phyloP scores from a whole-genome alignment of 2,888 invertebrate species.

The Hemistola chrysoprasaria region DNA sequence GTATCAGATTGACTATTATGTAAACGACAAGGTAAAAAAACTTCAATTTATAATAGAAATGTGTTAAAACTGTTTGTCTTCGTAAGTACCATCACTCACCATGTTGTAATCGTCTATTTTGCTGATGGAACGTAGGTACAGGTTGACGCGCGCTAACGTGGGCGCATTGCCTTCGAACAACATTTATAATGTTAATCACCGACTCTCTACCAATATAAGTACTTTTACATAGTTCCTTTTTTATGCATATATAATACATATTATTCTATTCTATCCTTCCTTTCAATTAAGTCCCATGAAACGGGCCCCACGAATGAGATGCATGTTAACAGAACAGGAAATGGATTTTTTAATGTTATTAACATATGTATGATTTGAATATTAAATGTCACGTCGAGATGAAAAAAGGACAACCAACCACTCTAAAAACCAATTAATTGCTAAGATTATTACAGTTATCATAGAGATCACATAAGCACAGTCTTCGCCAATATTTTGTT shows the following conservation, averaged over 20 bases:
- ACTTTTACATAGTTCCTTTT: too few relatives aligned
- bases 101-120: slow-evolving; percentile 99
- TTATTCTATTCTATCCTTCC: too few relatives aligned
- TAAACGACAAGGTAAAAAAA: slow-evolving; percentile 27
- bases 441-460: slow-evolving; percentile 22
- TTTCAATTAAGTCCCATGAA: slow-evolving; percentile 13
- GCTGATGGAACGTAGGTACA: slow-evolving; percentile 98
- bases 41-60: slow-evolving; percentile 70
- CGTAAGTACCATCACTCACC: slow-evolving; percentile 88
- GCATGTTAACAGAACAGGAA: slow-evolving; percentile 60
- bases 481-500: too few relatives aligned
- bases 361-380: too few relatives aligned
- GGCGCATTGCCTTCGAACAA: slow-evolving; percentile 88
- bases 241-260: too few relatives aligned
- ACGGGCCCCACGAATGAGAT: slow-evolving; percentile 46
- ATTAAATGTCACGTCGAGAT: slow-evolving; percentile 46
- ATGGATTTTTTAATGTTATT: slow-evolving; percentile 35
- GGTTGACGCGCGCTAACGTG: slow-evolving; percentile 95
- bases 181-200: slow-evolving; percentile 39
- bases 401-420: slow-evolving; percentile 51
- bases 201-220: too few relatives aligned
- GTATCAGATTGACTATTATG: too few relatives aligned
- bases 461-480: too few relatives aligned
- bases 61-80: slow-evolving; percentile 17
- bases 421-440: slow-evolving; percentile 42